phyloP scores from a whole-genome alignment of 2,888 invertebrate genomes.

The Andrena bucephala region DNA sequence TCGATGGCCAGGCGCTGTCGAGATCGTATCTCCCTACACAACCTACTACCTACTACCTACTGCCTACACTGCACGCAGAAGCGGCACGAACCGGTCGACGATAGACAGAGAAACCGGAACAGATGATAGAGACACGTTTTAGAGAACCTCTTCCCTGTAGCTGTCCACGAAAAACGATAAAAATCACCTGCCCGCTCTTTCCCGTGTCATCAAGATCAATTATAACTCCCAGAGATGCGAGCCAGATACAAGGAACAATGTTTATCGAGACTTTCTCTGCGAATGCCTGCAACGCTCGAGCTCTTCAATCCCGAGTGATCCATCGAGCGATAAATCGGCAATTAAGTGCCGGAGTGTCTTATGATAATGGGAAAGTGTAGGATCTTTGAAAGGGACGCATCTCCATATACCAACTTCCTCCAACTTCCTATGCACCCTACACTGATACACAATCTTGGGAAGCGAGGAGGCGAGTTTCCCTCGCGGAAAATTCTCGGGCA shows the following conservation, averaged over 20 bases:
- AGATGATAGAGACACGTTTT: constrained; percentile 7
- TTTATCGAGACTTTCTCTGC: too few species aligned
- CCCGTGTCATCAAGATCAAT: background rate
- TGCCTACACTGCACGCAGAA: constrained; percentile 30
- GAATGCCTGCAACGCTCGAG: too few species aligned
- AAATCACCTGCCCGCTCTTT: background rate
- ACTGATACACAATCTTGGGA: background rate
- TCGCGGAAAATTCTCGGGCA: constrained; percentile 1
- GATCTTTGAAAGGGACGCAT: constrained; percentile 8
- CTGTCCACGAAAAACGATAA: background rate
- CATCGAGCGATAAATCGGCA: too few species aligned
- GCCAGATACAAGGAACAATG: too few species aligned
- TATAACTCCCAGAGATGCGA: background rate
- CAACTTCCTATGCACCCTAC: background rate
- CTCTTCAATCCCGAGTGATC: too few species aligned
- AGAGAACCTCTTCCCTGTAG: background rate
- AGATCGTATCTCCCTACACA: constrained; percentile 72
- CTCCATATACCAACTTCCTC: constrained; percentile 12
- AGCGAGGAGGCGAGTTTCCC: background rate
- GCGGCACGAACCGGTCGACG: constrained; percentile 15
- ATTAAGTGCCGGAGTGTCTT: constrained; percentile 1
- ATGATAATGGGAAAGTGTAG: constrained; percentile 8
- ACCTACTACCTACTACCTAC: constrained; percentile 51
- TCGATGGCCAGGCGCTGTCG: constrained; percentile 68
- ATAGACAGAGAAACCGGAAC: constrained; percentile 20